Conservation (phyloP, 1,140 invertebrate genomes). For the Drosophila cardini region DNA sequence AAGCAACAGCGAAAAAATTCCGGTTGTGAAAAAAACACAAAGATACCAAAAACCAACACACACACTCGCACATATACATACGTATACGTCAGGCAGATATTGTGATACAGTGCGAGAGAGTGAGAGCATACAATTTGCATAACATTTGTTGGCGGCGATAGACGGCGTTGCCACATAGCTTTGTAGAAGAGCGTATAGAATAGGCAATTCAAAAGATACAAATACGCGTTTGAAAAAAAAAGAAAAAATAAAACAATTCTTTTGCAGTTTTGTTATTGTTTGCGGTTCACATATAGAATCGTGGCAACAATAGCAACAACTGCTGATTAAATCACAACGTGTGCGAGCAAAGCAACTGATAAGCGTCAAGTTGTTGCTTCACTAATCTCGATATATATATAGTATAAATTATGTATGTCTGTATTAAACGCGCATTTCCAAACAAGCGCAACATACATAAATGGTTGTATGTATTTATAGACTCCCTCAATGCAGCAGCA, state of each 20-base stretch:
- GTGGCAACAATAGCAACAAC: constrained; percentile 10
- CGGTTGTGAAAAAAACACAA: constrained; percentile 65
- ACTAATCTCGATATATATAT: not conserved
- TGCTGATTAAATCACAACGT: constrained; percentile 44
- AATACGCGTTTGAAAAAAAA: constrained; percentile 10
- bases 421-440: constrained; percentile 20
- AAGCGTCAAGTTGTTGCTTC: constrained; percentile 25
- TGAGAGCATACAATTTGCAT: constrained; percentile 61
- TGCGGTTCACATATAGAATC: constrained; percentile 19
- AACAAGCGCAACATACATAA: constrained; percentile 12
- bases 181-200: not conserved
- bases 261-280: constrained; percentile 42
- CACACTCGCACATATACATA: constrained; percentile 28
- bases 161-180: constrained; percentile 58
- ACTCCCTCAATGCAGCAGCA: constrained; percentile 17
- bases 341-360: constrained; percentile 33
- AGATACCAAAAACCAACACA: constrained; percentile 6
- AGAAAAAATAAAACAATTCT: constrained; percentile 13
- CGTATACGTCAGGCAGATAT: constrained; percentile 8
- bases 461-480: constrained; percentile 23
- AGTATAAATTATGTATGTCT: not conserved
- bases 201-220: constrained; percentile 28
- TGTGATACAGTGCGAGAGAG: constrained; percentile 30
- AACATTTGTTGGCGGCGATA: constrained; percentile 46
- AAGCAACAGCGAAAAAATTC: constrained; percentile 75